Evolutionary conservation across 2,797 vertebrate species (phyloP).

Genomic region (Gadopsis bispinosus): DNA sequence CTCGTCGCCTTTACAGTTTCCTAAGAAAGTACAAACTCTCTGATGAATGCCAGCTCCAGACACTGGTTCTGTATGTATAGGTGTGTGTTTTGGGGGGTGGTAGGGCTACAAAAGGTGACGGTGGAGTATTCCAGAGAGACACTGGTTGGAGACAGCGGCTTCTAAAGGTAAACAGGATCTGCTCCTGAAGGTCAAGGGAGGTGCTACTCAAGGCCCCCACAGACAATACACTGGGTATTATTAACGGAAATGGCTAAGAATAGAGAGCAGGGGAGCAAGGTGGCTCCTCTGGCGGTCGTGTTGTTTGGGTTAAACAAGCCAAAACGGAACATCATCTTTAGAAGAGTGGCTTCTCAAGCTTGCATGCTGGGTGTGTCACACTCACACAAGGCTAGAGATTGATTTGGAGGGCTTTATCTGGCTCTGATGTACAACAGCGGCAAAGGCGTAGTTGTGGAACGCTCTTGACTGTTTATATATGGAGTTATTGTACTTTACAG

Average conservation of each 20-base stretch:
- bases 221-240: conserved; percentile 88
- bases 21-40: conserved; percentile 69
- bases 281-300: conserved; percentile 73
- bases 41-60: conserved; percentile 73
- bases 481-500: conserved; percentile 46
- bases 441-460: conserved; percentile 31
- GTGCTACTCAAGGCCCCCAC: conserved; percentile 83
- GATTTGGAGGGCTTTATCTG: conserved; percentile 52
- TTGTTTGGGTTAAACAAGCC: conserved; percentile 82
- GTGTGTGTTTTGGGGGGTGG: conserved; percentile 39
- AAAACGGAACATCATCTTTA: conserved; percentile 82
- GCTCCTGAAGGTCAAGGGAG: conserved; percentile 83
- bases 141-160: conserved; percentile 82
- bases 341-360: conserved; percentile 67
- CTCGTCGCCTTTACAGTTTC: conserved; percentile 75
- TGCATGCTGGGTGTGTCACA: conserved; percentile 70
- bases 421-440: conserved; percentile 31
- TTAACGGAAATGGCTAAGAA: conserved; percentile 88
- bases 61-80: conserved; percentile 57
- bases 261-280: conserved; percentile 84
- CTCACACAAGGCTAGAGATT: conserved; percentile 44
- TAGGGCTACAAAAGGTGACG: conserved; percentile 73
- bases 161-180: conserved; percentile 88
- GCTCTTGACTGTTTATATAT: conserved; percentile 46
- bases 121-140: conserved; percentile 80